These are phyloP conservation scores for Hymenochirus boettgeri DNA, from an alignment of 2,113 vertebrate species.

Conservation along the genomic window DNA sequence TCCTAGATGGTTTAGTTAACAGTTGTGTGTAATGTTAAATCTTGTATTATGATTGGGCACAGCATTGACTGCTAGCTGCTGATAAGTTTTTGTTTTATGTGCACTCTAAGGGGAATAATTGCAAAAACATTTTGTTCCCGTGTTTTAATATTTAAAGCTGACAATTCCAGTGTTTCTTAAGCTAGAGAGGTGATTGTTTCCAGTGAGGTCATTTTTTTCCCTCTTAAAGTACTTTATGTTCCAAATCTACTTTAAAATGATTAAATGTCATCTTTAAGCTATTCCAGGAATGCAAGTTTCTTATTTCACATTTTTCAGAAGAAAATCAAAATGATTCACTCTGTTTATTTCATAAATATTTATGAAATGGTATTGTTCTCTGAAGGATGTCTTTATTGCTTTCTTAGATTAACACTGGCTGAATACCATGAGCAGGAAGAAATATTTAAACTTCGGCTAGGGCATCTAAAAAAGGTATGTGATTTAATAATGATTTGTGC, in stretches of 20 bases:
- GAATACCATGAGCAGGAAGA: slow-evolving; percentile 99
- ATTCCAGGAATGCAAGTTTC: slow-evolving; percentile 12
- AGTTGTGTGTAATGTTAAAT: no score
- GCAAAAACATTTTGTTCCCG: no score
- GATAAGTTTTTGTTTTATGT: no score
- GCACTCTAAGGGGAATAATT: no score
- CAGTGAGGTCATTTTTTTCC: slow-evolving; percentile 12
- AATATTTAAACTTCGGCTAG: slow-evolving; percentile 97
- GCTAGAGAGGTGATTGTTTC: not conserved
- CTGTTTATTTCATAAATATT: not conserved
- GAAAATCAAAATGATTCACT: not conserved
- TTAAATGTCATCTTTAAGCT: slow-evolving; percentile 8
- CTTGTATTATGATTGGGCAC: no score
- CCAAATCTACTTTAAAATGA: slow-evolving; percentile 1
- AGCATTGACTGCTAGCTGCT: no score
- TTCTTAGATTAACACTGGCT: slow-evolving; percentile 85
- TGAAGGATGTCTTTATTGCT: slow-evolving; percentile 36
- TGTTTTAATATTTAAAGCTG: not conserved
- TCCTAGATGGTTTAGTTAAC: no score
- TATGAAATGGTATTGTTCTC: not conserved
- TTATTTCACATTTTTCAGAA: not conserved
- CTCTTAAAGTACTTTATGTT: slow-evolving; percentile 1
- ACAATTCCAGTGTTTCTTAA: slow-evolving; percentile 4
- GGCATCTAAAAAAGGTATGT: slow-evolving; percentile 96
- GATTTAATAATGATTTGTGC: no score